Base-by-base conservation (phyloP, 2,113 vertebrate species). In the Pterocles orientalis region DNA sequence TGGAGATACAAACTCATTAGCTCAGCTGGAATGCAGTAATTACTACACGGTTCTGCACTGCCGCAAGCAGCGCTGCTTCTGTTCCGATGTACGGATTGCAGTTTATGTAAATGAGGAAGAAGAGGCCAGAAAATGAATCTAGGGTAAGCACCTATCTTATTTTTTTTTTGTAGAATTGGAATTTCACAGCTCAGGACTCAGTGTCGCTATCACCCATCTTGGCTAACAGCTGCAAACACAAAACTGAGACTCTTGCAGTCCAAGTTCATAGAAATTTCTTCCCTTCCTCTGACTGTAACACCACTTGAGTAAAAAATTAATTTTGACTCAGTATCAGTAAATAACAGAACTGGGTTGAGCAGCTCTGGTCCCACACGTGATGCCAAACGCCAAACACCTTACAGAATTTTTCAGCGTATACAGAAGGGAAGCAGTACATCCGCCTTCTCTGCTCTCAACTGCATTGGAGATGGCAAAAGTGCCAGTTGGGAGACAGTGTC, bases 21-120 rank as follows among this genome's bases (percentile, higher is more conserved):
- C 81, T 96, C 86, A 91, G 75, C 78, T 85, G 86, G 94, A 96
- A 78, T 91, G 69, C n/a, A 86, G 58, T 85, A 93, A 96, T 95
- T 97, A 75, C 60, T 53, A 61, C 62, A 71, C 1, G 5, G 86
- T 47, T 88, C 94, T 81, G 71, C 56, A 60, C 26, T 87, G 54
- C 88, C 24, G 8, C 79, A 86, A 90, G 60, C 90, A 88, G 53
- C 5, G 15, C 41, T 6, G 7, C 60, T 76, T 71, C 66, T 88
- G 24, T 92, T 79, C 48, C 75, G 82, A 57, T 26, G 33, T 48
- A 85, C 71, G 84, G 69, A 86, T 79, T 94, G 51, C 68, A 75
- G 3, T 86, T 92, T 76, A 94, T 91, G 88, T 82, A 96, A 92
- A 95, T 81, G 56, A 88, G 62, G 58, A 84, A 82, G 45, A 92